A percentile compares a stretch with the other conserved stretches of the same genome.
These are phyloP conservation scores for Amblyjoppa fuscipennis DNA, from an alignment of 2,888 invertebrate genomes.

Conservation along the genomic window DNA sequence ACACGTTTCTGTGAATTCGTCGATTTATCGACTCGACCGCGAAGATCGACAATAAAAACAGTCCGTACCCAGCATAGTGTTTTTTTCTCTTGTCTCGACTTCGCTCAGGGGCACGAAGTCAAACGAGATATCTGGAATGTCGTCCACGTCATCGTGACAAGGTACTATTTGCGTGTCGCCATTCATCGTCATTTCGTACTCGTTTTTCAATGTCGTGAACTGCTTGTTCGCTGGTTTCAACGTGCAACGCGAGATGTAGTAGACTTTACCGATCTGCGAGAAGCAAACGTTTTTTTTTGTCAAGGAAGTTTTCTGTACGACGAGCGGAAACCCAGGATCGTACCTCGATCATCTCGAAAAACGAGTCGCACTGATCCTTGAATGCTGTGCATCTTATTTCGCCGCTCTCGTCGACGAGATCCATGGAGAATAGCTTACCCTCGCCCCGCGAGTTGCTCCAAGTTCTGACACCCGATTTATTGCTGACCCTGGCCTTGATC, in stretches of 20 bases:
- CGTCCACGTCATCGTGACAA: constrained; percentile 84
- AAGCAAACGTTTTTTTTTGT: constrained; percentile 1
- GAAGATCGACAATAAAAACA: constrained; percentile 7
- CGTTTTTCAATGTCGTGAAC: constrained; percentile 93
- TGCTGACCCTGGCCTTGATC: constrained; percentile 95
- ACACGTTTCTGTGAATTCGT: constrained; percentile 27
- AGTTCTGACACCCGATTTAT: constrained; percentile 92
- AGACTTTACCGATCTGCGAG: constrained; percentile 91
- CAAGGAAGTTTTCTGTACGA: neutral
- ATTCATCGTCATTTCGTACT: constrained; percentile 97
- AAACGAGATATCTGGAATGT: constrained; percentile 90
- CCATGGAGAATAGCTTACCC: constrained; percentile 97
- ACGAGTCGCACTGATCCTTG: constrained; percentile 94
- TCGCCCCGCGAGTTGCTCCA: constrained; percentile 98
- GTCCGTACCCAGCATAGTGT: constrained; percentile 90
- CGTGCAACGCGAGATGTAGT: constrained; percentile 93
- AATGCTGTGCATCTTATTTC: constrained; percentile 98
- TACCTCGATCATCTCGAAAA: constrained; percentile 95
- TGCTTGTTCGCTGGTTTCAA: constrained; percentile 98
- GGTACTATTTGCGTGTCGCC: constrained; percentile 89
- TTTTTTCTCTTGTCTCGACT: constrained; percentile 89
- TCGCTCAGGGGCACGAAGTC: constrained; percentile 87
- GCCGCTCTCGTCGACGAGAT: constrained; percentile 96
- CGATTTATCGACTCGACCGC: neutral
- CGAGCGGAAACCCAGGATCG: neutral